phyloP scores from a whole-genome alignment of 2,888 invertebrate species.

The Epinotia bilunana region DNA sequence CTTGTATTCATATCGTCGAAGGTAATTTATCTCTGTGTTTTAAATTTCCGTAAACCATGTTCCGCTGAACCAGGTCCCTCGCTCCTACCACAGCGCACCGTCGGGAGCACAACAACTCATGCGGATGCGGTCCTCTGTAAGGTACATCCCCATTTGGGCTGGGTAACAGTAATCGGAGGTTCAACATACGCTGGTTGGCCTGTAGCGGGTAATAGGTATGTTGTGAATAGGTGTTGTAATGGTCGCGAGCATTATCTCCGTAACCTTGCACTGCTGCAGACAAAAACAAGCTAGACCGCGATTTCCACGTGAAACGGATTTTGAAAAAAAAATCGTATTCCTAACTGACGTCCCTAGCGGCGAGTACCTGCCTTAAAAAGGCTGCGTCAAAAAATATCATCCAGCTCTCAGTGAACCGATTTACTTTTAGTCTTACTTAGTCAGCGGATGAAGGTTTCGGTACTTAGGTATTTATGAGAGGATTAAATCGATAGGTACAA shows the following conservation, averaged over 20 bases:
- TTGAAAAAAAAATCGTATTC: no score
- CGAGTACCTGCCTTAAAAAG: no score
- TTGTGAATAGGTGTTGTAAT: slow-evolving; percentile 3
- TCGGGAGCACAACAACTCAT: neutral
- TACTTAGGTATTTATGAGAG: no score
- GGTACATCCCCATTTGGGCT: neutral
- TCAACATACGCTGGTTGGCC: neutral
- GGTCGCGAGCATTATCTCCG: slow-evolving; percentile 14
- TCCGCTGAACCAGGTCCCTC: no score
- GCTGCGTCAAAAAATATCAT: no score
- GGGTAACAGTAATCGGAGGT: neutral
- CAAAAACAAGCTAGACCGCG: neutral
- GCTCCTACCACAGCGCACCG: neutral
- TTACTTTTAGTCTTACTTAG: no score
- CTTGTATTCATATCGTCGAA: neutral
- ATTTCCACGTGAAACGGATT: neutral
- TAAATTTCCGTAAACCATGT: no score
- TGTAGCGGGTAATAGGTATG: neutral
- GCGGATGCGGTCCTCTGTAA: neutral
- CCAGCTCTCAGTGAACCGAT: no score
- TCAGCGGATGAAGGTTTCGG: no score
- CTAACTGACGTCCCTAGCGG: no score
- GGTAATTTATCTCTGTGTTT: no score
- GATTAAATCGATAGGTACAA: no score
- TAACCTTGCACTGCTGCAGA: slow-evolving; percentile 4